These are phyloP conservation scores for Panopea generosa DNA, from an alignment of 2,888 invertebrate genomes.

Conservation along the genomic window DNA sequence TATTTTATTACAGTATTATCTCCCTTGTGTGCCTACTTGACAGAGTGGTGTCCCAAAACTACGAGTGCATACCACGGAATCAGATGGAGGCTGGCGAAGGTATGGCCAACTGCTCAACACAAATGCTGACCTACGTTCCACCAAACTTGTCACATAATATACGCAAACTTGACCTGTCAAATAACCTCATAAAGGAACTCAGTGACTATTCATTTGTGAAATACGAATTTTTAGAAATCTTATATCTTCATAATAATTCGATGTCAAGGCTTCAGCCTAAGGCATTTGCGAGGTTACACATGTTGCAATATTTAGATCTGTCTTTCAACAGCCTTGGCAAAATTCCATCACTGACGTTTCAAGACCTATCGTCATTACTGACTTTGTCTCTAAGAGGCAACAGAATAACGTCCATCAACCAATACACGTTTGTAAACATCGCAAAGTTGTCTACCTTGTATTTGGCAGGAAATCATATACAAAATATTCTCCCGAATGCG, in stretches of 20 bases:
- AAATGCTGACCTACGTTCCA: slow-evolving; percentile 68
- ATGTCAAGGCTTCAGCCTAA: slow-evolving; percentile 64
- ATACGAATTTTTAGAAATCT: slow-evolving; percentile 69
- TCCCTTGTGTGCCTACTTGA: neutral
- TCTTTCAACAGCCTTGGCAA: slow-evolving; percentile 70
- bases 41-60: slow-evolving; percentile 13
- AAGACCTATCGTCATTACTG: slow-evolving; percentile 63
- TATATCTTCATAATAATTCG: slow-evolving; percentile 75
- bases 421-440: slow-evolving; percentile 63
- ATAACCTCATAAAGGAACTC: slow-evolving; percentile 70
- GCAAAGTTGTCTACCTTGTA: slow-evolving; percentile 69
- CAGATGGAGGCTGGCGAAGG: slow-evolving; percentile 30
- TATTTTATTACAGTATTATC: too few relatives aligned
- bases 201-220: slow-evolving; percentile 73
- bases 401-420: slow-evolving; percentile 63
- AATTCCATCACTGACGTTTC: slow-evolving; percentile 72
- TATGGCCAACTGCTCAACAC: slow-evolving; percentile 73
- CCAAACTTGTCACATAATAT: slow-evolving; percentile 75
- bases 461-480: slow-evolving; percentile 77
- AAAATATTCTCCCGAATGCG: slow-evolving; percentile 66
- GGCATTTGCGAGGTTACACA: slow-evolving; percentile 68
- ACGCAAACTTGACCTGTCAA: slow-evolving; percentile 71
- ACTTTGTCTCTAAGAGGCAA: slow-evolving; percentile 74
- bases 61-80: slow-evolving; percentile 49
- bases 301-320: slow-evolving; percentile 71